Conservation (phyloP, 2,797 vertebrate genomes). For the Chromobotia macracanthus region DNA sequence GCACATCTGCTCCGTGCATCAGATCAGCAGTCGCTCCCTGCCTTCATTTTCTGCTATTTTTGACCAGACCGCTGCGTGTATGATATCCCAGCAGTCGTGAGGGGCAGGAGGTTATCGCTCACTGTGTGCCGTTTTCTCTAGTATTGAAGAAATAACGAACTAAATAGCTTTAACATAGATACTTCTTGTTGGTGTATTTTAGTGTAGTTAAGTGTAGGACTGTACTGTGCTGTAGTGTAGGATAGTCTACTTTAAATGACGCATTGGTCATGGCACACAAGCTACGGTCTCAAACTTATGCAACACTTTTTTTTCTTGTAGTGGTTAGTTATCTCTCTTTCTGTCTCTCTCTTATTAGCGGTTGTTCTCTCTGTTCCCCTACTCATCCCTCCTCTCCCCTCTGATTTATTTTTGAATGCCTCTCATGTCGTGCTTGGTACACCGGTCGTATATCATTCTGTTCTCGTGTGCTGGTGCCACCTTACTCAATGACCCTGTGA, state of each 20-base stretch:
- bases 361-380: background rate
- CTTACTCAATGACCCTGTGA: slow-evolving; percentile 36
- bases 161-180: too few relatives aligned
- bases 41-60: slow-evolving; percentile 70
- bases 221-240: background rate
- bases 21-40: slow-evolving; percentile 44
- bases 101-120: background rate
- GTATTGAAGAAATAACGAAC: too few relatives aligned
- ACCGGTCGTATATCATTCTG: slow-evolving; percentile 13
- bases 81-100: slow-evolving; percentile 2
- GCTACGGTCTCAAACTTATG: background rate
- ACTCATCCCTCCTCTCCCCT: background rate
- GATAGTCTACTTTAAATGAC: background rate
- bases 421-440: slow-evolving; percentile 40
- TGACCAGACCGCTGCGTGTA: slow-evolving; percentile 45
- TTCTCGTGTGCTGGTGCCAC: slow-evolving; percentile 37
- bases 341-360: background rate
- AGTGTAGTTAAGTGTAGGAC: too few relatives aligned
- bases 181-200: too few relatives aligned
- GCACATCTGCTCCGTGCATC: slow-evolving; percentile 72
- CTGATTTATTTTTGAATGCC: slow-evolving; percentile 66
- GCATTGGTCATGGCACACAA: too few relatives aligned
- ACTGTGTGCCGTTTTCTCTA: background rate
- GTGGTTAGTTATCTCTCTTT: background rate
- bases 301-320: background rate